Percentiles rank a stretch among this genome's conserved stretches.
Evolutionary conservation across 1,140 invertebrate species (phyloP).

Genomic region (Drosophila parabipectinata): DNA sequence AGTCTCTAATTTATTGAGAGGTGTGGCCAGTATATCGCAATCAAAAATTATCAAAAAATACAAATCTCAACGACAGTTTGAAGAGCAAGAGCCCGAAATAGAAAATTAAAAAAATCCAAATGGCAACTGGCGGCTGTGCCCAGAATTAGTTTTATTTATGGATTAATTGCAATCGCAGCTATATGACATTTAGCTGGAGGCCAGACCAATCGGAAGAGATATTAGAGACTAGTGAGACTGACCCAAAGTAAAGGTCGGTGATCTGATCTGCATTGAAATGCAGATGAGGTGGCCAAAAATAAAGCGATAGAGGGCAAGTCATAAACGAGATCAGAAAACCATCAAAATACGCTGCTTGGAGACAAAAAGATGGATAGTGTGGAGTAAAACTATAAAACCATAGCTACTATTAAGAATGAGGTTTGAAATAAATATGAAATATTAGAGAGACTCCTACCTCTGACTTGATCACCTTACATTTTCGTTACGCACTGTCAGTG

Average conservation of each 20-base stretch:
- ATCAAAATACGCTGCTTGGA: slow-evolving; percentile 13
- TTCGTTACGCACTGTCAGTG: slow-evolving; percentile 35
- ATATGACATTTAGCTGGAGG: slow-evolving; percentile 29
- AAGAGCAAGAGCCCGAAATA: slow-evolving; percentile 8
- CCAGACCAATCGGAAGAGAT: slow-evolving; percentile 28
- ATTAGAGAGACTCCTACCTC: no score
- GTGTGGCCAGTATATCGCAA: slow-evolving; percentile 66
- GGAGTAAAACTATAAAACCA: not conserved
- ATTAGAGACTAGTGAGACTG: not conserved
- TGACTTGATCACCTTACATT: slow-evolving; percentile 3
- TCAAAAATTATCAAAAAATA: slow-evolving; percentile 65
- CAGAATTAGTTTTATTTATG: slow-evolving; percentile 32
- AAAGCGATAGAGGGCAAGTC: slow-evolving; percentile 2
- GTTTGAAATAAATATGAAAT: no score
- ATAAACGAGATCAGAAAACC: slow-evolving; percentile 29
- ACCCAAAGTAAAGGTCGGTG: slow-evolving; percentile 1
- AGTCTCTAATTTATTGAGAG: slow-evolving; percentile 63
- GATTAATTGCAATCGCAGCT: slow-evolving; percentile 25
- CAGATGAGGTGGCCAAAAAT: slow-evolving; percentile 13
- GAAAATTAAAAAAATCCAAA: slow-evolving; percentile 5
- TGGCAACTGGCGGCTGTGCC: slow-evolving; percentile 27
- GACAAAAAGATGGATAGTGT: slow-evolving; percentile 17
- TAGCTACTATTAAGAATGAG: not conserved
- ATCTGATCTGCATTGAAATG: slow-evolving; percentile 29
- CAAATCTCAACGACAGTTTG: slow-evolving; percentile 45